Conservation (phyloP, 2,113 vertebrate genomes). For the Cyrtonyx montezumae region DNA sequence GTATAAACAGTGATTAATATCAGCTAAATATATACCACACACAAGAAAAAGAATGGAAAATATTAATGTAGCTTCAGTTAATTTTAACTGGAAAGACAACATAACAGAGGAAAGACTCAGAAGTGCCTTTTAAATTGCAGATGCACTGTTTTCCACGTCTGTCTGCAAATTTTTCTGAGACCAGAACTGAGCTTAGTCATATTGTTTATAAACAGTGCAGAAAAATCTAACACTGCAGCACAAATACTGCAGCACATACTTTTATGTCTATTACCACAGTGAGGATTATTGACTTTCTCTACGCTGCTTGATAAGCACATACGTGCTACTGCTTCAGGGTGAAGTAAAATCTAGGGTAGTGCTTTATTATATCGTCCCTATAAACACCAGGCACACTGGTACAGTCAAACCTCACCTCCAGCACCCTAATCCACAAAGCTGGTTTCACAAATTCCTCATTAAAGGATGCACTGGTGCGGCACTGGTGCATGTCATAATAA, state of each 20-base stretch:
- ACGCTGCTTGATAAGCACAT: background rate
- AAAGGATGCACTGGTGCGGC: background rate
- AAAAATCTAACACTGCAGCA: background rate
- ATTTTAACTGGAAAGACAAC: background rate
- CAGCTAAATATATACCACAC: background rate
- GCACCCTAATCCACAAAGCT: conserved; percentile 44
- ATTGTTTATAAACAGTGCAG: background rate
- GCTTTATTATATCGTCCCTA: background rate
- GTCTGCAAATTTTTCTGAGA: background rate
- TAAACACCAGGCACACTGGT: background rate
- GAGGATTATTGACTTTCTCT: background rate
- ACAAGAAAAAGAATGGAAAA: background rate
- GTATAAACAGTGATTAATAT: background rate
- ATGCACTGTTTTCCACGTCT: background rate
- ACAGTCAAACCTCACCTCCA: conserved; percentile 16
- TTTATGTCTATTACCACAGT: background rate
- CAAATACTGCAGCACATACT: background rate
- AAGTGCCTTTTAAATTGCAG: background rate
- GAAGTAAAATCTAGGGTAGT: background rate
- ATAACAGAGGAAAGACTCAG: background rate
- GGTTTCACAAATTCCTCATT: conserved; percentile 57
- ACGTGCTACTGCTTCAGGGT: background rate
- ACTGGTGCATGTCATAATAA: conserved; percentile 25
- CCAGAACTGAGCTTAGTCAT: background rate
- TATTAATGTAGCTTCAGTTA: background rate